Evolutionary conservation across 2,888 invertebrate species (phyloP).

Genomic region (Cataglyphis livida): DNA sequence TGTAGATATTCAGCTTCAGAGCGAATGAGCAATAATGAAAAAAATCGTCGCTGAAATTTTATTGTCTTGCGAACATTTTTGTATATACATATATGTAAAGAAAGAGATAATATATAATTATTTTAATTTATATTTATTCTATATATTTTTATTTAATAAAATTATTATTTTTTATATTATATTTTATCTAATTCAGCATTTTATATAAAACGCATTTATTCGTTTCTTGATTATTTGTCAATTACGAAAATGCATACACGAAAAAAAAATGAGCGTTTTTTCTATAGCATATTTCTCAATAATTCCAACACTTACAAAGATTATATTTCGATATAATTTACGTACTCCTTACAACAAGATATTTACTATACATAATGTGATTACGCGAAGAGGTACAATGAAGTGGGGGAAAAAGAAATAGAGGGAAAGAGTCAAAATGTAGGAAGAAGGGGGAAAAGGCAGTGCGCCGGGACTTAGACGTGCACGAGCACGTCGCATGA

Average conservation of each 20-base stretch:
- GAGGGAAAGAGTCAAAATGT: neutral
- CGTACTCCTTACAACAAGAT: neutral
- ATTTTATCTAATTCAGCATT: neutral
- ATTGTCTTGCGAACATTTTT: neutral
- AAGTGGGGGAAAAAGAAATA: neutral
- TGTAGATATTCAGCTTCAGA: conserved; percentile 46
- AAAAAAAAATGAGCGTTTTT: neutral
- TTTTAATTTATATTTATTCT: neutral
- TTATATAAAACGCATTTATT: neutral
- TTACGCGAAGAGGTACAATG: neutral
- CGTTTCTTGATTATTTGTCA: neutral
- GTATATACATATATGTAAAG: no score
- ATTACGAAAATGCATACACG: neutral
- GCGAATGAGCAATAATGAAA: neutral
- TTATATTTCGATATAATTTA: conserved; percentile 16
- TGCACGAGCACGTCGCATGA: conserved; percentile 79
- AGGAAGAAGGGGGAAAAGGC: conserved; percentile 25
- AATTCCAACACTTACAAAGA: neutral
- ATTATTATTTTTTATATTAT: neutral
- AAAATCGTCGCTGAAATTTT: neutral
- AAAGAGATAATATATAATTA: no score
- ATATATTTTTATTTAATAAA: neutral
- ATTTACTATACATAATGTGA: neutral
- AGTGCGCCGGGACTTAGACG: conserved; percentile 68
- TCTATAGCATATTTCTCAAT: neutral